Evolutionary conservation across 2,113 vertebrate species (phyloP), one percentile per base, ranked within the genome.

Genomic region (Merops nubicus): DNA sequence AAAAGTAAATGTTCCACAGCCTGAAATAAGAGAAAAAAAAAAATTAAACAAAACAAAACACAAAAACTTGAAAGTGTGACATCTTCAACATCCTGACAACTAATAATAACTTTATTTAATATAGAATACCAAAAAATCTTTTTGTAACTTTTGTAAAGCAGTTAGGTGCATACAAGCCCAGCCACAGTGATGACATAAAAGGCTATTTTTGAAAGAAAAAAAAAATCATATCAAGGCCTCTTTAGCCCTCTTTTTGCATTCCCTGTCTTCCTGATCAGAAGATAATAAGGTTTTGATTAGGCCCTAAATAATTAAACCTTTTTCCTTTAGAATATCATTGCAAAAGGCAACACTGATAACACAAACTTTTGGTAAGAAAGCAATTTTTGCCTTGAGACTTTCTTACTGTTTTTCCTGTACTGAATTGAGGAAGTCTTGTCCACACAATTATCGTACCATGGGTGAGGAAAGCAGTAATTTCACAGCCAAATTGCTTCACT

Each of bases 1-100:
- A 80, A 98, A 97, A 81, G 99, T 98, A 88, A 99, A 98, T 81
- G 98, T 97, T 95, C 98, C 98, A 88, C 98, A 99, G 40, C 98
- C 99, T 99, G 91, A 31, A 96, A 95, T 50, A 79, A 95, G 59
- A 96, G 25, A 88, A 72, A 56, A 96, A 91, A n/a, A n/a, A n/a
- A n/a, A n/a, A n/a, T n/a, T n/a, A n/a, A n/a, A n/a, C n/a, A n/a
- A n/a, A n/a, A n/a, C n/a, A n/a, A n/a, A 60, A 12, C 57, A 94
- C 31, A 75, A 78, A 59, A 56, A 50, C 17, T 53, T 93, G 8
- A 64, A 94, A 53, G 31, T 25, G 31, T 94, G 56, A 93, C 50
- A 91, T 95, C 50, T 34, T 23, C 50, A 34, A 26, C 17, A 31
- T 45, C 54, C 72, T 84, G 47, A 68, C n/a, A 92, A 89, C 48